phyloP scores from a whole-genome alignment of 2,888 invertebrate species.

The Ochropleura plecta region DNA sequence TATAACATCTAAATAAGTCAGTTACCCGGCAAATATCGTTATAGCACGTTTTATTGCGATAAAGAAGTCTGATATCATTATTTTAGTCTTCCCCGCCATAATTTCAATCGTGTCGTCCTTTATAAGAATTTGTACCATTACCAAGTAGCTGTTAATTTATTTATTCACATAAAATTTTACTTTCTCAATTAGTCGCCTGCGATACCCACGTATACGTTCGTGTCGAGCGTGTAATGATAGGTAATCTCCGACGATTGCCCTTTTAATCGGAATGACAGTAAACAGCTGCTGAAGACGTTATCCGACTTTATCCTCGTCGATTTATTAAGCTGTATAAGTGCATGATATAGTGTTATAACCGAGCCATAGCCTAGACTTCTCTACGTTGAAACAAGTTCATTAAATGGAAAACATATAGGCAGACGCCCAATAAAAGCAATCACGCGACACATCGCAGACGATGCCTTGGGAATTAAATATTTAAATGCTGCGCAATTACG shows the following conservation, averaged over 20 bases:
- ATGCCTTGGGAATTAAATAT: conserved; percentile 80
- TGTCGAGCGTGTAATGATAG: conserved; percentile 66
- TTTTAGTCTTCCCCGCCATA: conserved; percentile 45
- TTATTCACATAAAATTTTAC: conserved; percentile 66
- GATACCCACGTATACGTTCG: conserved; percentile 56
- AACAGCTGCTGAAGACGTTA: conserved; percentile 73
- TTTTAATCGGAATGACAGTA: conserved; percentile 71
- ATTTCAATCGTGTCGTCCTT: conserved; percentile 50
- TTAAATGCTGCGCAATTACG: conserved; percentile 83
- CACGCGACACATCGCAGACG: conserved; percentile 75
- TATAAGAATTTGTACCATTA: conserved; percentile 58
- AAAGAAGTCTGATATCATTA: conserved; percentile 55
- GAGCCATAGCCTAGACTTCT: conserved; percentile 64
- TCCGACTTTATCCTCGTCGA: conserved; percentile 71
- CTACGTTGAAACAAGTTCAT: conserved; percentile 77
- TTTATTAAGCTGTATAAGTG: conserved; percentile 70
- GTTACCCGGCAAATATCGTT: conserved; percentile 23
- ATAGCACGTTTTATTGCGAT: conserved; percentile 55
- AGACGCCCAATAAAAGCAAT: conserved; percentile 77
- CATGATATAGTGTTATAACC: conserved; percentile 68
- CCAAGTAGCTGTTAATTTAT: conserved; percentile 64
- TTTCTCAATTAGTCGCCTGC: conserved; percentile 67
- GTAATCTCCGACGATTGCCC: conserved; percentile 66
- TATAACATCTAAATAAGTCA: conserved; percentile 34
- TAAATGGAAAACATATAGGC: conserved; percentile 75